These are phyloP conservation scores for Chelmon rostratus DNA, from an alignment of 2,797 vertebrate genomes.

Conservation along the genomic window DNA sequence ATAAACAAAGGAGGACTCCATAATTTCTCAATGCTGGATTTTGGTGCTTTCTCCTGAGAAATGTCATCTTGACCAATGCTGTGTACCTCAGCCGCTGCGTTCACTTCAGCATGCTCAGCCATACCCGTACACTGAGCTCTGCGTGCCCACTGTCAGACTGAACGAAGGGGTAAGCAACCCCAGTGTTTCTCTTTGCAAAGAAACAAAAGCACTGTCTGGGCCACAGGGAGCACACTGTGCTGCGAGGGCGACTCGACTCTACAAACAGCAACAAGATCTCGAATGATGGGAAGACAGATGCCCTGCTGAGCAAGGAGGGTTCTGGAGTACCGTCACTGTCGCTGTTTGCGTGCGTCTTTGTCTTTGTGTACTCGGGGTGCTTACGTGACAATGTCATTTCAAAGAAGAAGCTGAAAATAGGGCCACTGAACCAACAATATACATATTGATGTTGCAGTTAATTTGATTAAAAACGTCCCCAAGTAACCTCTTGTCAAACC, in stretches of 20 bases:
- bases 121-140: slow-evolving; percentile 40
- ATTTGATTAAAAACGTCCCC: slow-evolving; percentile 28
- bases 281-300: slow-evolving; percentile 62
- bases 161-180: slow-evolving; percentile 54
- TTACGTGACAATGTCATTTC: slow-evolving; percentile 22
- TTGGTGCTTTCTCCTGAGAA: slow-evolving; percentile 10
- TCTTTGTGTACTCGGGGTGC: slow-evolving; percentile 4
- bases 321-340: slow-evolving; percentile 25
- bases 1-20: slow-evolving; percentile 6
- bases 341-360: slow-evolving; percentile 30
- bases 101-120: slow-evolving; percentile 39
- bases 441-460: slow-evolving; percentile 19
- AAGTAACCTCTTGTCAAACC: slow-evolving; percentile 11
- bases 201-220: slow-evolving; percentile 62
- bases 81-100: slow-evolving; percentile 29
- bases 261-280: slow-evolving; percentile 63
- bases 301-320: slow-evolving; percentile 48
- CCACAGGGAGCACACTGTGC: slow-evolving; percentile 53
- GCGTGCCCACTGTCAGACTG: slow-evolving; percentile 53
- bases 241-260: slow-evolving; percentile 56
- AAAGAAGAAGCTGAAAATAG: slow-evolving; percentile 25
- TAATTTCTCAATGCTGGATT: slow-evolving; percentile 21
- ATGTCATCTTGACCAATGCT: slow-evolving; percentile 41
- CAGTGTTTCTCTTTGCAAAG: slow-evolving; percentile 53
- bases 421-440: slow-evolving; percentile 17